These are phyloP conservation scores for Timema podura DNA, from an alignment of 2,888 invertebrate species.

Conservation along the genomic window DNA sequence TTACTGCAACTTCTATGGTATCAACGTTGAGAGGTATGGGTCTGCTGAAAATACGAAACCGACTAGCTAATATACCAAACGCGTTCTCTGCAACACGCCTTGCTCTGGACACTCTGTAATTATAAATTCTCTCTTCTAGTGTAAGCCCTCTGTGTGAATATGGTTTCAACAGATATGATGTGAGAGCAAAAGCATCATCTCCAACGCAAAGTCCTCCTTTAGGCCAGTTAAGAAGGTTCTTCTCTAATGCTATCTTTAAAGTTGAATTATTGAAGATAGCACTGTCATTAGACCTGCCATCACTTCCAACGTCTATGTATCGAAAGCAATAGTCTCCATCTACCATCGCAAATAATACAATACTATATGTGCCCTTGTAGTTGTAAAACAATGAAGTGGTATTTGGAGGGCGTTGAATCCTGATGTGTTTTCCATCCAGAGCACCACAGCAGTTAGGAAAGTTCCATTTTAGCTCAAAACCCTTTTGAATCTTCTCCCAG, in stretches of 20 bases:
- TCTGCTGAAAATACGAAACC: conserved; percentile 8
- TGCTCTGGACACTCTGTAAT: too few species aligned
- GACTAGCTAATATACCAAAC: not conserved
- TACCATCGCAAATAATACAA: conserved; percentile 29
- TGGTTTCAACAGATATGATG: not conserved
- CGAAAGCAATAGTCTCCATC: conserved; percentile 11
- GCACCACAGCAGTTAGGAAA: too few species aligned
- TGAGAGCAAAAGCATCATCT: conserved; percentile 8
- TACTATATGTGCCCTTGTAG: too few species aligned
- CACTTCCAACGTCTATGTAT: conserved; percentile 7
- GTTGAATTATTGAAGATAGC: not conserved
- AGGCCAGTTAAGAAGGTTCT: not conserved
- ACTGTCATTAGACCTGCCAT: not conserved
- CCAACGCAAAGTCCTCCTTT: not conserved
- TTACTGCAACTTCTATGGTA: not conserved
- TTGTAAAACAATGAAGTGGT: too few species aligned
- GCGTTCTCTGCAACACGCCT: too few species aligned
- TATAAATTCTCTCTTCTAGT: too few species aligned
- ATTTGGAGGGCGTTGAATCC: too few species aligned
- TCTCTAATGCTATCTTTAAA: not conserved
- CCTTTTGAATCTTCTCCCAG: too few species aligned
- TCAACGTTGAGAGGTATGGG: not conserved
- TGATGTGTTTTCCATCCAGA: too few species aligned
- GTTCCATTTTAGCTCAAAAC: too few species aligned
- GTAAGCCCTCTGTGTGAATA: too few species aligned